These are phyloP conservation scores for Scaptomyza reducta DNA, from an alignment of 2,888 invertebrate genomes.

Conservation along the genomic window DNA sequence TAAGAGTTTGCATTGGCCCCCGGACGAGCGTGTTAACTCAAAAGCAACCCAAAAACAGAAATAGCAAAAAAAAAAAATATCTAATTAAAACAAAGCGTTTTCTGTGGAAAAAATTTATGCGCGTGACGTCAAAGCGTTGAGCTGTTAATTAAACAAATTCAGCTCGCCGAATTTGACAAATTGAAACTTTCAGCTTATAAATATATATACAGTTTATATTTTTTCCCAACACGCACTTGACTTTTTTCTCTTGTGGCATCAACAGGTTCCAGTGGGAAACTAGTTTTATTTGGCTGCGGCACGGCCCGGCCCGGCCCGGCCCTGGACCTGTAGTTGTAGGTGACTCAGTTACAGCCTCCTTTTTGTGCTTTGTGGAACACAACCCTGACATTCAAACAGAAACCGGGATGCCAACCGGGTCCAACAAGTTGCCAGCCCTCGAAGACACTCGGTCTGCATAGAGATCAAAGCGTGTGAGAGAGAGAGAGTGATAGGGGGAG, in stretches of 20 bases:
- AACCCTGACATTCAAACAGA: slow-evolving; percentile 68
- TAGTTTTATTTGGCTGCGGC: slow-evolving; percentile 24
- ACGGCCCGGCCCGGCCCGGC: slow-evolving; percentile 26
- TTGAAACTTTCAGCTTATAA: slow-evolving; percentile 33
- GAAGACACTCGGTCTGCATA: slow-evolving; percentile 37
- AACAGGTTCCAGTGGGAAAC: slow-evolving; percentile 33
- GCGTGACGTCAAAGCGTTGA: slow-evolving; percentile 66
- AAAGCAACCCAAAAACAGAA: slow-evolving; percentile 15
- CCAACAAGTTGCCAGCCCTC: slow-evolving; percentile 33
- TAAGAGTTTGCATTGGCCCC: slow-evolving; percentile 51
- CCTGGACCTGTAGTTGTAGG: slow-evolving; percentile 58
- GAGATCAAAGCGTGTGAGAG: background rate
- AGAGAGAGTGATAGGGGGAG: background rate
- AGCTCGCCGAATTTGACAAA: slow-evolving; percentile 57
- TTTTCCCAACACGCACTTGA: slow-evolving; percentile 32
- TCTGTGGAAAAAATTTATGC: slow-evolving; percentile 63
- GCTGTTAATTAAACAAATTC: slow-evolving; percentile 68
- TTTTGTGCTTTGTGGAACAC: slow-evolving; percentile 57
- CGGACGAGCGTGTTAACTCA: slow-evolving; percentile 64
- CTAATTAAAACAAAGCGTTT: slow-evolving; percentile 28
- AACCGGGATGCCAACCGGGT: slow-evolving; percentile 31
- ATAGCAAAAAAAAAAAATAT: slow-evolving; percentile 25
- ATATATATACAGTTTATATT: slow-evolving; percentile 2
- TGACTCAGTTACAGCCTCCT: slow-evolving; percentile 50
- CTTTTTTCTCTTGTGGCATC: slow-evolving; percentile 13